Percentiles rank a stretch among this genome's conserved stretches.
Conservation (phyloP, 2,888 invertebrate genomes). For the Polymixis flavicincta region DNA sequence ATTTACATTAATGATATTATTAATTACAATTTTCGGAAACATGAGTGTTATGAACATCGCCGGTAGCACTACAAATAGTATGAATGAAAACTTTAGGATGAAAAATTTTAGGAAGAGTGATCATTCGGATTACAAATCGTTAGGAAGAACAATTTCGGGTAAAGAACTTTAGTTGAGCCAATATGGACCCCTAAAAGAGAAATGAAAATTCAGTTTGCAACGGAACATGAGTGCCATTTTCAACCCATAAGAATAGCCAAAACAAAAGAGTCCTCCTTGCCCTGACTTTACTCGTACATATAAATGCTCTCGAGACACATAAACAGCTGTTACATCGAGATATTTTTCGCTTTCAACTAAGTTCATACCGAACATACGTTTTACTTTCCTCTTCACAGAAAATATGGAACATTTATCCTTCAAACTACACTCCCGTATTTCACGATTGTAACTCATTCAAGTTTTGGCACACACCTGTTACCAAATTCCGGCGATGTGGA, state of each 20-base stretch:
- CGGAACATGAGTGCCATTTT: not conserved
- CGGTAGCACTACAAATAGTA: too few species aligned
- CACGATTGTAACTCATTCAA: conserved; percentile 55
- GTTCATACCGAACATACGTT: conserved; percentile 20
- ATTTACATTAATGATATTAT: too few species aligned
- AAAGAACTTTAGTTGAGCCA: too few species aligned
- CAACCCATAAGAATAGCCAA: too few species aligned
- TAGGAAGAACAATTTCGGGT: too few species aligned
- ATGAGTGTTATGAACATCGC: too few species aligned
- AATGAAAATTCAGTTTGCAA: not conserved
- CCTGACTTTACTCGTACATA: too few species aligned
- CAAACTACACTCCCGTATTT: conserved; percentile 46
- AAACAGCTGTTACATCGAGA: conserved; percentile 14
- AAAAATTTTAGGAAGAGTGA: too few species aligned
- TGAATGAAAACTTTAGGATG: too few species aligned
- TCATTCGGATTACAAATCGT: too few species aligned
- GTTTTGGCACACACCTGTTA: conserved; percentile 62
- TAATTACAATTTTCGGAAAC: too few species aligned
- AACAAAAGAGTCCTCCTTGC: not conserved
- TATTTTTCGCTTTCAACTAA: conserved; percentile 19
- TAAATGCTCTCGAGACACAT: not conserved
- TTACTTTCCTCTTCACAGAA: conserved; percentile 25
- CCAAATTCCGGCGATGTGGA: conserved; percentile 50
- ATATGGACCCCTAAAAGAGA: too few species aligned
- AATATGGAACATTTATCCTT: conserved; percentile 31